phyloP scores from a whole-genome alignment of 2,113 vertebrate species.

The Vombatus ursinus region DNA sequence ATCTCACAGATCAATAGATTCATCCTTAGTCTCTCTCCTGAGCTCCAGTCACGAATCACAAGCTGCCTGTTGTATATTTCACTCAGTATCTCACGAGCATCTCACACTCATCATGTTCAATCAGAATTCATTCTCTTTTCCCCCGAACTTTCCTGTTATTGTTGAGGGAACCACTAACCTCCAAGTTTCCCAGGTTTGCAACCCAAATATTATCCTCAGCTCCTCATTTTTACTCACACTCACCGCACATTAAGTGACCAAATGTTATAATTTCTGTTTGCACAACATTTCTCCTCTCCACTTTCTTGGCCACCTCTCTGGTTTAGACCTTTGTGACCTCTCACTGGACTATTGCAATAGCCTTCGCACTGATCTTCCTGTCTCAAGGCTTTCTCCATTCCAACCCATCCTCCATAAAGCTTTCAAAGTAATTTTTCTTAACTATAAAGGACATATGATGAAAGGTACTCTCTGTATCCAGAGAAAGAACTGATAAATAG shows the following conservation, averaged over 20 bases:
- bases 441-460: too few species aligned
- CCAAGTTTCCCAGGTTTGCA: not conserved
- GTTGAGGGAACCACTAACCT: not conserved
- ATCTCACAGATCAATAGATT: not conserved
- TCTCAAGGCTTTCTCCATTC: not conserved
- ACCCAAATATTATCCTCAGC: not conserved
- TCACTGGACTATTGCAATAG: not conserved
- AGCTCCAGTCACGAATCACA: not conserved
- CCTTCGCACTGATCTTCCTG: too few species aligned
- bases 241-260: not conserved
- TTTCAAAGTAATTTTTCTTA: not conserved
- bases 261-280: not conserved
- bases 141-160: not conserved
- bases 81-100: too few species aligned
- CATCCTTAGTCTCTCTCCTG: not conserved
- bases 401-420: not conserved
- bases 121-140: too few species aligned
- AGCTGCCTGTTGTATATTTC: not conserved
- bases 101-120: too few species aligned
- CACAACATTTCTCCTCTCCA: not conserved
- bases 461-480: too few species aligned
- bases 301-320: not conserved
- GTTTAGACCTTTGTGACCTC: not conserved
- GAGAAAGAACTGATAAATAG: too few species aligned
- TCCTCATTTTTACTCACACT: not conserved